Evolutionary conservation across 2,797 vertebrate genomes (phyloP), one percentile per base, ranked within the genome.

Genomic region (Pseudotriccus pelzelni): DNA sequence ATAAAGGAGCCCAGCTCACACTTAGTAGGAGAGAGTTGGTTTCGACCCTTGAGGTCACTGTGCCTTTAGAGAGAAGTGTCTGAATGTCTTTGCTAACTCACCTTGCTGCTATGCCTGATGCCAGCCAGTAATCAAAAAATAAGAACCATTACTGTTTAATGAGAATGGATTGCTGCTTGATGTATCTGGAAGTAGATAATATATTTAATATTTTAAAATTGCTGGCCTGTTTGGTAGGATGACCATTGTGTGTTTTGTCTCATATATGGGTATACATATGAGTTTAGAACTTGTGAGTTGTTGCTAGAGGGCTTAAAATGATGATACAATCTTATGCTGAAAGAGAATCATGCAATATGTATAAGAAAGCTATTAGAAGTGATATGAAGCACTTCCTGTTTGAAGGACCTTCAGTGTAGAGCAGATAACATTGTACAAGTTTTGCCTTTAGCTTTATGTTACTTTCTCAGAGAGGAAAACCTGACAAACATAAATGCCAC

Each of bases 71-170:
- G 59, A 85, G 63, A 79, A 86, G 56, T 46, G 25, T 68, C 37
- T 37, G 52, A 94, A 92, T 77, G 91, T 59, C 81, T 91, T 93
- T 91, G 79, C 74, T 87, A 87, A 52, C n/a, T 94, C 60, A 78
- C 70, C 87, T 84, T 82, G 53, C 76, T 87, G 56, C 88, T 93
- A 8, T 90, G 76, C 80, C 36, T 88, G 83, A 79, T 94, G 80
- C 80, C 90, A 82, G 80, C 59, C 80, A 84, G 60, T 82, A 91
- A 94, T 77, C 24, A 88, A 84, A 94, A 95, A 93, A 44, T 68
- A 63, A 63, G 55, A 87, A 68, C 27, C 73, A 94, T 95, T 93
- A 94, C 43, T 90, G 84, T 95, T 94, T 96, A 59, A 97, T 95
- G 90, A 96, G 85, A 43, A 37, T 84, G 39, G 68, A 60, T 75